Evolutionary conservation across 1,140 invertebrate genomes (phyloP).

Genomic region (Uloborus diversus): DNA sequence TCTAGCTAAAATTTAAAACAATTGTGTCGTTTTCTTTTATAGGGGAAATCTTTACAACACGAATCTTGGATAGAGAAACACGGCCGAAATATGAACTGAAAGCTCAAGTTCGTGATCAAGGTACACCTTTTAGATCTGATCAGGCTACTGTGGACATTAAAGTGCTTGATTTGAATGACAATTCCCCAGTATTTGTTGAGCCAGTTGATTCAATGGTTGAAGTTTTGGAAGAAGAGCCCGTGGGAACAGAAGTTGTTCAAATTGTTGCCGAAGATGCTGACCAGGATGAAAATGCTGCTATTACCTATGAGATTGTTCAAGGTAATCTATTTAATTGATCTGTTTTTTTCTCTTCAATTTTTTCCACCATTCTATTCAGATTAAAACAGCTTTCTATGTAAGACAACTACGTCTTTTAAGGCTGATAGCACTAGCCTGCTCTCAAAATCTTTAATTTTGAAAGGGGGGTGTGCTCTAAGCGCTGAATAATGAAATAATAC

Average conservation of each 20-base stretch:
- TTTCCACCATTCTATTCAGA: background rate
- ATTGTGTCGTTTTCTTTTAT: constrained; percentile 4
- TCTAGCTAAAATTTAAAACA: background rate
- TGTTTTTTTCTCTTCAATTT: background rate
- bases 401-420: background rate
- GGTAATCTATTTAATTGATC: background rate
- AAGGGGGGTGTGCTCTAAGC: too few species aligned
- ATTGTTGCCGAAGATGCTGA: constrained; percentile 82
- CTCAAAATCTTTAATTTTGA: too few species aligned
- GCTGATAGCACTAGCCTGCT: too few species aligned
- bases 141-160: constrained; percentile 76
- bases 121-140: constrained; percentile 75
- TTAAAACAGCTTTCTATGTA: background rate
- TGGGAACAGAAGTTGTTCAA: constrained; percentile 77
- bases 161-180: constrained; percentile 88
- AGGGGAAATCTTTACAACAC: constrained; percentile 86
- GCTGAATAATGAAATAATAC: too few species aligned
- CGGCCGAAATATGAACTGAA: constrained; percentile 81
- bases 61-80: constrained; percentile 83
- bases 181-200: constrained; percentile 86
- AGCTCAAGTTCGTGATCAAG: constrained; percentile 86
- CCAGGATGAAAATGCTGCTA: constrained; percentile 80
- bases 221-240: constrained; percentile 87
- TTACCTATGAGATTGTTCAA: constrained; percentile 77
- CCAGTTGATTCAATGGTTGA: constrained; percentile 87